Evolutionary conservation across 2,113 vertebrate genomes (phyloP).

Genomic region (Atherinomorus stipes): DNA sequence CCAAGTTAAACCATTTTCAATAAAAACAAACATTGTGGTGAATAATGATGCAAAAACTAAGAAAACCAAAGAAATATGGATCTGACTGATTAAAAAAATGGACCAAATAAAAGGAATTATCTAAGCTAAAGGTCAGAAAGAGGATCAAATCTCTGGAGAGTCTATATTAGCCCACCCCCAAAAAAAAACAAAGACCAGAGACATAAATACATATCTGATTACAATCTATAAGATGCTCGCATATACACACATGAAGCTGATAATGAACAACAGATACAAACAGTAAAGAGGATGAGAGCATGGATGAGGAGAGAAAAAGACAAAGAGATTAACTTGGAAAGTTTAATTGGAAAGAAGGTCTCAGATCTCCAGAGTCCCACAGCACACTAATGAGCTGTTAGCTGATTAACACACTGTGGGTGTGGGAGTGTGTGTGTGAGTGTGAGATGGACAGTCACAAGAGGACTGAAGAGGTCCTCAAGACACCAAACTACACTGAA

Average conservation of each 20-base stretch:
- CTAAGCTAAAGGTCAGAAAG: neutral
- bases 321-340: slow-evolving; percentile 6
- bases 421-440: neutral
- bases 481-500: neutral
- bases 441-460: neutral
- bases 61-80: neutral
- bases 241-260: neutral
- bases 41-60: no score
- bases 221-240: neutral
- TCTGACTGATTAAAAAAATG: neutral
- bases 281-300: neutral
- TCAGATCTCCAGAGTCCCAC: slow-evolving; percentile 19
- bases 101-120: neutral
- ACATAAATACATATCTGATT: neutral
- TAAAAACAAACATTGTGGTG: no score
- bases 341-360: slow-evolving; percentile 19
- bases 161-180: neutral
- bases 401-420: slow-evolving; percentile 19
- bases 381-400: slow-evolving; percentile 27
- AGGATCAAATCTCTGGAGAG: neutral
- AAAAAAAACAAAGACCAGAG: neutral
- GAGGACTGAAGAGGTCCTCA: neutral
- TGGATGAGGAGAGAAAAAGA: neutral
- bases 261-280: neutral
- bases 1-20: no score